Percentiles rank a stretch among this genome's conserved stretches.
These are phyloP conservation scores for Neoascia interrupta DNA, from an alignment of 2,888 invertebrate species.

Conservation along the genomic window DNA sequence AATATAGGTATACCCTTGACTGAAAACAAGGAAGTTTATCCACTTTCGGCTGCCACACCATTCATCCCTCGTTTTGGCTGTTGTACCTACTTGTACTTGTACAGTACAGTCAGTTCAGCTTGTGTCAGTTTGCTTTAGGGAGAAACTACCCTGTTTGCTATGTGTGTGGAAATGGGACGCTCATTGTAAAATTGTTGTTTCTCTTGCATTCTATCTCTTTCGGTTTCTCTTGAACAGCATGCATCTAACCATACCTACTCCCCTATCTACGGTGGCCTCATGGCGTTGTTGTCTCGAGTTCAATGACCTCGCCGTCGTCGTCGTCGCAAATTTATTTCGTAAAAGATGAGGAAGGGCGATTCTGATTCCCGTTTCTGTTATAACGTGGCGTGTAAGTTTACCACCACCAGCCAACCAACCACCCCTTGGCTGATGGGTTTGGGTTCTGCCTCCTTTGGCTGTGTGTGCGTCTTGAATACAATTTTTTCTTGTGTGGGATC, in stretches of 20 bases:
- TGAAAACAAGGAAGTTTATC: slow-evolving; percentile 50
- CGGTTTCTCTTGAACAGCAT: slow-evolving; percentile 52
- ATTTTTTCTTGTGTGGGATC: too few relatives aligned
- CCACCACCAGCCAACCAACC: slow-evolving; percentile 12
- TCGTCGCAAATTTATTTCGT: slow-evolving; percentile 25
- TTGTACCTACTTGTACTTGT: neutral
- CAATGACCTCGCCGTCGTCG: slow-evolving; percentile 58
- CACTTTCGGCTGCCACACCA: slow-evolving; percentile 36
- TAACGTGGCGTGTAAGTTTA: slow-evolving; percentile 33
- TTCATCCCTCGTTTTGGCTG: slow-evolving; percentile 34
- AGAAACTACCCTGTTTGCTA: too few relatives aligned
- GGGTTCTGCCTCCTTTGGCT: too few relatives aligned
- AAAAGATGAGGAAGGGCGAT: slow-evolving; percentile 35
- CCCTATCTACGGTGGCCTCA: neutral
- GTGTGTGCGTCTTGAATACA: neutral
- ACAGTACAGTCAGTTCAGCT: slow-evolving; percentile 5
- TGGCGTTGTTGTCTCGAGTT: slow-evolving; percentile 42
- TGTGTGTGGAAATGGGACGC: too few relatives aligned
- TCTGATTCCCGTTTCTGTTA: slow-evolving; percentile 37
- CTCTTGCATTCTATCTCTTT: slow-evolving; percentile 40
- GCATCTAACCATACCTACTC: neutral
- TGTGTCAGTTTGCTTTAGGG: too few relatives aligned
- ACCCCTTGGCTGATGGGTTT: too few relatives aligned
- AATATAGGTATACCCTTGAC: slow-evolving; percentile 48
- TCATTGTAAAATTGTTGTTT: too few relatives aligned